Evolutionary conservation across 2,113 vertebrate genomes (phyloP).

Genomic region (Trogon melanurus): DNA sequence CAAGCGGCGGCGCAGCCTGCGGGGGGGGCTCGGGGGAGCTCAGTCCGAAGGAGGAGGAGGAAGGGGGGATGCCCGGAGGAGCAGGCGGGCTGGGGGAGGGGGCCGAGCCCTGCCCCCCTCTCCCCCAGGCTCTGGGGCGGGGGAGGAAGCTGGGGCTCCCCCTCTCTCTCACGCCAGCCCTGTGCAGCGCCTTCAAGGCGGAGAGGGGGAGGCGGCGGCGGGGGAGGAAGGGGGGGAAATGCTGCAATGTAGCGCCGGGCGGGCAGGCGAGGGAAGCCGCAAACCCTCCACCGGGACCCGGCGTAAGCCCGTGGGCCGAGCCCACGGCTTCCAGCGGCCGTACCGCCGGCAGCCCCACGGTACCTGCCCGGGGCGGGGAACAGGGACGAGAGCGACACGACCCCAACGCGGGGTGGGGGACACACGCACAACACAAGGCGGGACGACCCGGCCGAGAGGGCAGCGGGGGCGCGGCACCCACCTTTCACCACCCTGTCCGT

Average conservation of each 20-base stretch:
- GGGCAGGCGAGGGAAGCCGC: neutral
- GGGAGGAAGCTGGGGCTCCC: conserved; percentile 42
- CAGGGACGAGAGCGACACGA: neutral
- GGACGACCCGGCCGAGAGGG: neutral
- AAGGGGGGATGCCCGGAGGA: neutral
- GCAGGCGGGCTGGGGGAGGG: neutral
- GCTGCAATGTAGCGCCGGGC: conserved; percentile 52
- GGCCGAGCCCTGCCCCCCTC: neutral
- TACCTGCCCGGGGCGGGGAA: neutral
- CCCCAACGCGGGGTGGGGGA: neutral
- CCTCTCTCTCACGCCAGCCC: conserved; percentile 28
- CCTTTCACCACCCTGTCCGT: conserved; percentile 96
- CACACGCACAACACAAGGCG: neutral
- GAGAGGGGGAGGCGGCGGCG: neutral
- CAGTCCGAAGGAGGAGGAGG: neutral
- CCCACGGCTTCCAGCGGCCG: neutral
- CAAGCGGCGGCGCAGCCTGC: neutral
- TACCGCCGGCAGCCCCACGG: neutral
- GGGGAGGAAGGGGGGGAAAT: neutral
- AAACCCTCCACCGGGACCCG: neutral
- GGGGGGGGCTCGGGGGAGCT: neutral
- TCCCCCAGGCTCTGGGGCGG: neutral
- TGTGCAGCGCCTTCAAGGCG: conserved; percentile 12
- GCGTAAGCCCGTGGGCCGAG: neutral
- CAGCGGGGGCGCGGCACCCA: conserved; percentile 75